Conservation (phyloP, 2,797 vertebrate genomes). For the Gephyroberyx darwinii region DNA sequence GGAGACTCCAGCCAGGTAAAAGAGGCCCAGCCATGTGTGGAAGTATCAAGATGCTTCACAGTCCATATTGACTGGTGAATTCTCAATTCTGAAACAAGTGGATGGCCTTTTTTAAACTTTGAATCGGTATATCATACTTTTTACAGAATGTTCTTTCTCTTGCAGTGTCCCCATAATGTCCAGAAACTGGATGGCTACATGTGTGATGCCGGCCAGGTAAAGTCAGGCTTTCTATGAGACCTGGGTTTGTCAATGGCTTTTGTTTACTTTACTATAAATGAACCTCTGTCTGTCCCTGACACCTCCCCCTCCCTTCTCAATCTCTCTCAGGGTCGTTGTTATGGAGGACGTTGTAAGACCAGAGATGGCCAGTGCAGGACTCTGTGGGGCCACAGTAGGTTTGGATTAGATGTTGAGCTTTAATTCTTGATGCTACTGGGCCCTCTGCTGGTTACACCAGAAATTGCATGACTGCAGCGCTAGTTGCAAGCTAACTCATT, state of each 20-base stretch:
- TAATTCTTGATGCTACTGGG: neutral
- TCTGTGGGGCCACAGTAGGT: conserved; percentile 93
- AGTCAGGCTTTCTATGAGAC: neutral
- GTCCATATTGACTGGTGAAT: too few species aligned
- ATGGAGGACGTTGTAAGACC: conserved; percentile 94
- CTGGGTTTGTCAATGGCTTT: neutral
- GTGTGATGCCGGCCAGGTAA: conserved; percentile 92
- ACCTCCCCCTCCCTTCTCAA: neutral
- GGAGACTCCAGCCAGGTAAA: conserved; percentile 95
- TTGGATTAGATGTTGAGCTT: conserved; percentile 36
- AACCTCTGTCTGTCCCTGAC: neutral
- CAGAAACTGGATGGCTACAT: conserved; percentile 96
- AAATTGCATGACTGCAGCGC: neutral
- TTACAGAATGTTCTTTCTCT: conserved; percentile 28
- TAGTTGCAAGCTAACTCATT: neutral
- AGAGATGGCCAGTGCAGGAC: conserved; percentile 90
- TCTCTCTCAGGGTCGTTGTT: conserved; percentile 89
- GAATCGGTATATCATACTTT: neutral
- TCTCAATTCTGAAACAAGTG: neutral
- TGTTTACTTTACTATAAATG: neutral
- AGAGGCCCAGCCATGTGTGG: too few species aligned
- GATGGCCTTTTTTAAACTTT: neutral
- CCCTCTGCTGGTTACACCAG: conserved; percentile 8
- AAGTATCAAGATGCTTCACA: too few species aligned
- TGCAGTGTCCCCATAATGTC: conserved; percentile 93